Conservation (phyloP, 2,888 invertebrate genomes). For the Laspeyria flexula region DNA sequence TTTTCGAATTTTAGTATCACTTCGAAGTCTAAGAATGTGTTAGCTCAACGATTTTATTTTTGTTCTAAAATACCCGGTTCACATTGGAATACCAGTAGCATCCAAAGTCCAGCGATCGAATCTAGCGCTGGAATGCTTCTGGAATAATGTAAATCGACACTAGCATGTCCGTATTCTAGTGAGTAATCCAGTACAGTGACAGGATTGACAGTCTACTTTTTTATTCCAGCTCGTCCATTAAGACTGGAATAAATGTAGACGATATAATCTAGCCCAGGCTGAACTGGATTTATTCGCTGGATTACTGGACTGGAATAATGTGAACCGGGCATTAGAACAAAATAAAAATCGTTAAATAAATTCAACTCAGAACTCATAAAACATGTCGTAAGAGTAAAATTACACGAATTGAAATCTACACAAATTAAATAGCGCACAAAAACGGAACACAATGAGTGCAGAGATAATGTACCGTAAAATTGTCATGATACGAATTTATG, state of each 20-base stretch:
- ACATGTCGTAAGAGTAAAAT: not conserved
- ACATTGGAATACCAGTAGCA: too few species aligned
- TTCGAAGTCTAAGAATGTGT: too few species aligned
- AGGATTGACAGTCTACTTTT: not conserved
- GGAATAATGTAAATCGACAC: not conserved
- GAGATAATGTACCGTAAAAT: constrained; percentile 58
- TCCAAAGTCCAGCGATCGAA: not conserved
- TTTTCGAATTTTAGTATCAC: too few species aligned
- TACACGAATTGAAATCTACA: constrained; percentile 2
- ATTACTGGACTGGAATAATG: too few species aligned
- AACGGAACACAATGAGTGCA: constrained; percentile 32
- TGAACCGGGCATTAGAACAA: too few species aligned
- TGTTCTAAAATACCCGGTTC: too few species aligned
- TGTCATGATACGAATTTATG: constrained; percentile 64
- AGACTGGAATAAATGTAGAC: not conserved
- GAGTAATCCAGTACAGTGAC: not conserved
- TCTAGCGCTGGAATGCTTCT: not conserved
- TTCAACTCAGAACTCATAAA: too few species aligned
- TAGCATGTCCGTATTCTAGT: not conserved
- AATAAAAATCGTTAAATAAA: too few species aligned
- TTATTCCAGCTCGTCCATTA: not conserved
- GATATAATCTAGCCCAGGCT: too few species aligned
- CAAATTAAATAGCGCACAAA: constrained; percentile 29
- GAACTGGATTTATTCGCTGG: too few species aligned
- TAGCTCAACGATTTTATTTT: too few species aligned